Evolutionary conservation across 2,888 invertebrate genomes (phyloP).

Genomic region (Alitta virens): DNA sequence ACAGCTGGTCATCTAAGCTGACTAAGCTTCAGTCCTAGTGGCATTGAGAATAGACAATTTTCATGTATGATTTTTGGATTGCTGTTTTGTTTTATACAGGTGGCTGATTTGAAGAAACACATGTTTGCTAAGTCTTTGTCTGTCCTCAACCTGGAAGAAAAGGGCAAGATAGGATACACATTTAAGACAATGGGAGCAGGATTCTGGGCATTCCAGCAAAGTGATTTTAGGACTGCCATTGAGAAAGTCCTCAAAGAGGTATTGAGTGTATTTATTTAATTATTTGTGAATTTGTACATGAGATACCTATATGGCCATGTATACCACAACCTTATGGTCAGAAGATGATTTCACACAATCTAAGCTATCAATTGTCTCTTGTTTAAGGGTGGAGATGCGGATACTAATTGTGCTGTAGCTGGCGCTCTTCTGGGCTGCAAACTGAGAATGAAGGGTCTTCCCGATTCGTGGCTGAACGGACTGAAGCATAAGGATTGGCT

Average conservation of each 20-base stretch:
- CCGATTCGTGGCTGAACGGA: conserved; percentile 39
- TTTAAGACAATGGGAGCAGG: conserved; percentile 51
- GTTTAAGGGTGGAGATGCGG: conserved; percentile 49
- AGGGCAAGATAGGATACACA: conserved; percentile 38
- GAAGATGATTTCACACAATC: no score
- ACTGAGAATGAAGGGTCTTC: conserved; percentile 42
- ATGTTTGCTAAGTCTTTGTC: conserved; percentile 28
- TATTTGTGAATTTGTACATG: no score
- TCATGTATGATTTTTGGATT: neutral
- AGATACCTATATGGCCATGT: no score
- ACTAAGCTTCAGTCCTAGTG: no score
- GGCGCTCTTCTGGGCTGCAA: conserved; percentile 52
- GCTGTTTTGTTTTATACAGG: neutral
- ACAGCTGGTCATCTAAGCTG: no score
- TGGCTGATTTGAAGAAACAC: neutral
- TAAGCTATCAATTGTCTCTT: no score
- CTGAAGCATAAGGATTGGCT: conserved; percentile 23
- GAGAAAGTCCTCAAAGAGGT: conserved; percentile 48
- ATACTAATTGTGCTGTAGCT: conserved; percentile 51
- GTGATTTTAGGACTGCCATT: conserved; percentile 45
- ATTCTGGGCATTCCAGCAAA: conserved; percentile 51
- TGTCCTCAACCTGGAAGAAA: conserved; percentile 41
- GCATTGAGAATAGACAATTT: no score
- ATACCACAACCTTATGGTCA: no score
- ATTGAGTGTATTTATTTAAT: conserved; percentile 7